Base-by-base conservation (phyloP, 2,888 invertebrate genomes). In the Ennomos erosarius region DNA sequence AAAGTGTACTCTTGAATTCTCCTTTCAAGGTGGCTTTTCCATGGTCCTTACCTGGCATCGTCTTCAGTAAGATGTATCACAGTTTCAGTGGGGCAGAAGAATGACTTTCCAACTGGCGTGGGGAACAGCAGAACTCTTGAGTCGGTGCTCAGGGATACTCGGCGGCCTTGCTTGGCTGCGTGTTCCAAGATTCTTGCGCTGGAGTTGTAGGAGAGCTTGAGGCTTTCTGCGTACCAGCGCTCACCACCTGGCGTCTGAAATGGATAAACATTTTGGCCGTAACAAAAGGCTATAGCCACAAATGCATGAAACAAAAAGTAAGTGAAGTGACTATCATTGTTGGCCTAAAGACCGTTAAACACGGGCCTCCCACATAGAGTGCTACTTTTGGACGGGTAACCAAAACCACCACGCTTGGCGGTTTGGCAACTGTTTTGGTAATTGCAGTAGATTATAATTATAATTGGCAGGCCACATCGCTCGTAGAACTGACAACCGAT, bases 61-160 rank as follows among this genome's bases (percentile, higher is more conserved):
- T 93, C 93, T 46, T 92, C 93, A 68, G 92, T 87, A 64, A 98
- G 85, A 1, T 95, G 92, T 1, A 96, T 91, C 2, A 94, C 89
- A 57, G 94, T 95, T 81, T 96, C 96, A 52, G 94, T 94, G 43
- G 93, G 93, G 78, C 98, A 98, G 52, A 94, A 91, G 84, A 95
- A 98, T 0, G 97, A 97, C 78, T 97, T 96, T 12, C 97, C 97
- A 9, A 98, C 96, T 0, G 97, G 97, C 0, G 98, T 98, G 0
- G 96, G 96, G 77, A 97, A 97, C 63, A 97, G 87, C 83, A 96
- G 93, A 6, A 94, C 92, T 39, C 93, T 88, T 0, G 90, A 76
- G 0, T 94, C 93, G 0, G 95, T 94, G 10, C 90, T 92, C 34
- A 94, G 85, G 1, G 90, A 90, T 1, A 94, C 86, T 16, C 79